Percentiles rank a stretch among this genome's conserved stretches.
Evolutionary conservation across 2,113 vertebrate species (phyloP).

Genomic region (Pleuronectes platessa): DNA sequence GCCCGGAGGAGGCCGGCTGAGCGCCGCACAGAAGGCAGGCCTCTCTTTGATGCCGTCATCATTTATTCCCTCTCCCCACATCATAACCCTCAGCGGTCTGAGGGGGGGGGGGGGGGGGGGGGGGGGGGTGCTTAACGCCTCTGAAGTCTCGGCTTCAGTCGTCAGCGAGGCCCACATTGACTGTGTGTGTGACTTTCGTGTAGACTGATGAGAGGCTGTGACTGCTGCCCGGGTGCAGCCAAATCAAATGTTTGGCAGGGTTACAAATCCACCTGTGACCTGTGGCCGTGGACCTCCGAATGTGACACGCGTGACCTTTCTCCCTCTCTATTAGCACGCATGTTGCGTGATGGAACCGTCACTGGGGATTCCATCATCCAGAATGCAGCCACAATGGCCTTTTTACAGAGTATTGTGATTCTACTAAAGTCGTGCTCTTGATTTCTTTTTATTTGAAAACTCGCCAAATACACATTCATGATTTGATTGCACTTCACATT

Average conservation of each 20-base stretch:
- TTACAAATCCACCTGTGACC: slow-evolving; percentile 22
- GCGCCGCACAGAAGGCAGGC: slow-evolving; percentile 25
- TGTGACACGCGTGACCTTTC: slow-evolving; percentile 6
- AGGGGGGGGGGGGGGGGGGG: slow-evolving; percentile 12
- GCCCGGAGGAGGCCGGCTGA: slow-evolving; percentile 14
- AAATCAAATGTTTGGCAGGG: slow-evolving; percentile 32
- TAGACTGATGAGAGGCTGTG: slow-evolving; percentile 24
- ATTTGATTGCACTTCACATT: background rate
- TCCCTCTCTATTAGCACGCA: background rate
- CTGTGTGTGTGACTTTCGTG: slow-evolving; percentile 47
- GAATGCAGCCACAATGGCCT: too few relatives aligned
- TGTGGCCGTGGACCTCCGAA: too few relatives aligned
- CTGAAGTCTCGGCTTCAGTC: slow-evolving; percentile 58
- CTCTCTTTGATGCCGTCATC: slow-evolving; percentile 61
- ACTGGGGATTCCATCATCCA: too few relatives aligned
- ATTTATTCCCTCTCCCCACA: slow-evolving; percentile 60
- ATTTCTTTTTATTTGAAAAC: too few relatives aligned
- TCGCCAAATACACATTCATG: background rate
- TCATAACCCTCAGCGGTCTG: slow-evolving; percentile 33
- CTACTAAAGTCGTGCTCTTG: too few relatives aligned
- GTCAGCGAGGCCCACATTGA: slow-evolving; percentile 5
- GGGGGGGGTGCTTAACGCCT: slow-evolving; percentile 19
- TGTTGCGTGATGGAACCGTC: background rate
- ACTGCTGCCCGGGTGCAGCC: slow-evolving; percentile 5
- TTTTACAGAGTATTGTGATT: too few relatives aligned